Percentiles rank a stretch among this genome's conserved stretches.
phyloP scores from a whole-genome alignment of 2,797 vertebrate genomes.

The Epinephelus coioides region DNA sequence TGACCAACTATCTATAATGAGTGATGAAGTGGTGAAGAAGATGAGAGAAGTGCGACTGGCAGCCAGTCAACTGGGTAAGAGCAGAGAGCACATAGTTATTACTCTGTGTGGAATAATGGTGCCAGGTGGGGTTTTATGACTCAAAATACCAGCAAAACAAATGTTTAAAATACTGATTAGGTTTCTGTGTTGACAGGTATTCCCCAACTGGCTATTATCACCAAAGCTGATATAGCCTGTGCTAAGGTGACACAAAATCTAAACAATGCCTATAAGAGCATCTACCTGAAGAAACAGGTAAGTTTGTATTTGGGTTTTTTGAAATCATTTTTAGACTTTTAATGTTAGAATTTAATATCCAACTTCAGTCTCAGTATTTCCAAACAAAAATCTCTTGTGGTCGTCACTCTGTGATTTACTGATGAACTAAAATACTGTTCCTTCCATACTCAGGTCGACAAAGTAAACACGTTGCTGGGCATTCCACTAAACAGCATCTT shows the following conservation, averaged over 20 bases:
- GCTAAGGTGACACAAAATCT: conserved; percentile 5
- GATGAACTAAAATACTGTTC: too few species aligned
- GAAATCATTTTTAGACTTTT: too few species aligned
- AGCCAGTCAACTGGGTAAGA: conserved; percentile 53
- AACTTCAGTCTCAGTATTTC: background rate
- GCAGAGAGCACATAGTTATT: background rate
- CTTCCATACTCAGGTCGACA: background rate
- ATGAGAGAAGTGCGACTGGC: conserved; percentile 13
- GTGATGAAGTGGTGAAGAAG: background rate
- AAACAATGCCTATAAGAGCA: conserved; percentile 6
- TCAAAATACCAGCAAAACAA: background rate
- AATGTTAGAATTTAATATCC: background rate
- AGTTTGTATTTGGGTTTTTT: background rate
- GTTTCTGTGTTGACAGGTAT: conserved; percentile 4
- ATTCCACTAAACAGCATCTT: too few species aligned
- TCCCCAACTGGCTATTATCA: conserved; percentile 61
- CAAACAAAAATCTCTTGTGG: too few species aligned
- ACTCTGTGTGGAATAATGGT: background rate
- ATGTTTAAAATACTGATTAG: background rate
- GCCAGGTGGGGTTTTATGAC: background rate
- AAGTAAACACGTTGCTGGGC: too few species aligned
- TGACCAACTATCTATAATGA: too few species aligned
- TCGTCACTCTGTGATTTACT: too few species aligned
- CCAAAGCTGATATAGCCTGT: conserved; percentile 60
- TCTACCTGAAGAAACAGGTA: too few species aligned